phyloP scores from a whole-genome alignment of 1,140 invertebrate genomes.

The Holcopasites calliopsidis region DNA sequence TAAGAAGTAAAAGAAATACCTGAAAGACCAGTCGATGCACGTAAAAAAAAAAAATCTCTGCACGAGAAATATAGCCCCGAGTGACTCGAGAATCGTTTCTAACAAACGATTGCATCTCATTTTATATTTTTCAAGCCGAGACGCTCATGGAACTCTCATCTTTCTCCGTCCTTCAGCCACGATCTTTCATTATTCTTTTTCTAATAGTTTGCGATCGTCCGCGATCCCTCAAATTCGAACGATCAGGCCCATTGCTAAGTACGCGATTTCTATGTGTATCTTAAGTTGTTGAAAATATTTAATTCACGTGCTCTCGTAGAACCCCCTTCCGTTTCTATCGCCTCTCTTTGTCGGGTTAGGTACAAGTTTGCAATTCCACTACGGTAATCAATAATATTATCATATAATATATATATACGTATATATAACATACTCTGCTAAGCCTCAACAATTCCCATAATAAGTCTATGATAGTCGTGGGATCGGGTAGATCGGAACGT shows the following conservation, averaged over 20 bases:
- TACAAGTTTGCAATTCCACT: slow-evolving; percentile 69
- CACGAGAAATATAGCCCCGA: neutral
- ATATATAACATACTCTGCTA: slow-evolving; percentile 67
- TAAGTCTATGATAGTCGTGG: slow-evolving; percentile 64
- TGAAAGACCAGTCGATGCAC: neutral
- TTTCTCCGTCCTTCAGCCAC: neutral
- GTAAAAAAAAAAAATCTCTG: neutral
- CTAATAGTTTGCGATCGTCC: slow-evolving; percentile 20
- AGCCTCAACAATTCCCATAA: slow-evolving; percentile 73
- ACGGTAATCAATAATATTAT: slow-evolving; percentile 60
- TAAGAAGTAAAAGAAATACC: slow-evolving; percentile 10
- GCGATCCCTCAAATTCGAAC: slow-evolving; percentile 47
- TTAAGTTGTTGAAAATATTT: slow-evolving; percentile 60
- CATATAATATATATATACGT: slow-evolving; percentile 55
- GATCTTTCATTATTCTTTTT: neutral
- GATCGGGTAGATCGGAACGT: neutral
- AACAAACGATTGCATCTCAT: neutral
- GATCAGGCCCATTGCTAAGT: slow-evolving; percentile 48
- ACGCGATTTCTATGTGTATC: slow-evolving; percentile 46
- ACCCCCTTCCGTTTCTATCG: slow-evolving; percentile 4
- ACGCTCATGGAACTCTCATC: neutral
- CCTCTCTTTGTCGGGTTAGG: slow-evolving; percentile 26
- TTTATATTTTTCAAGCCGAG: neutral
- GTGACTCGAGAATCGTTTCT: neutral
- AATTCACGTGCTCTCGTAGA: slow-evolving; percentile 41